phyloP scores from a whole-genome alignment of 2,113 vertebrate species.

The Chaenocephalus aceratus region DNA sequence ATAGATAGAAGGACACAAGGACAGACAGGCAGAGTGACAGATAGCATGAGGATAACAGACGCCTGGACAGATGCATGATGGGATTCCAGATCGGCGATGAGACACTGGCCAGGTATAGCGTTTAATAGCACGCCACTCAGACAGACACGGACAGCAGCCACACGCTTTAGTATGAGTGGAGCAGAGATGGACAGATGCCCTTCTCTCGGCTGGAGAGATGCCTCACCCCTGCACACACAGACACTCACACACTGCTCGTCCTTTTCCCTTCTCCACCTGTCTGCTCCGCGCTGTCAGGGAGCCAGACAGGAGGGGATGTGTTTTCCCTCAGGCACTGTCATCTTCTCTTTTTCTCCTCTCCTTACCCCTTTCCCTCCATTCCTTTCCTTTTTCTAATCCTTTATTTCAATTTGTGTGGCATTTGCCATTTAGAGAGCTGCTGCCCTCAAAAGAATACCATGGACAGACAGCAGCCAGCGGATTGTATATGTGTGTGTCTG shows the following conservation, averaged over 20 bases:
- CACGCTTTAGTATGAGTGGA: slow-evolving; percentile 34
- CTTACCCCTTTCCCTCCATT: slow-evolving; percentile 22
- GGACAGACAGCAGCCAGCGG: slow-evolving; percentile 49
- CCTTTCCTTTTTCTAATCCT: slow-evolving; percentile 16
- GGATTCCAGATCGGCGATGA: slow-evolving; percentile 35
- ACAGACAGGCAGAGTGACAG: slow-evolving; percentile 68
- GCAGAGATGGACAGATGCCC: slow-evolving; percentile 76
- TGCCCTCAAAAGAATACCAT: slow-evolving; percentile 54
- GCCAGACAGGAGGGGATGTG: slow-evolving; percentile 77
- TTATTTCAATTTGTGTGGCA: slow-evolving; percentile 68
- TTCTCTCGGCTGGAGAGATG: slow-evolving; percentile 64
- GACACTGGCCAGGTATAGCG: slow-evolving; percentile 56
- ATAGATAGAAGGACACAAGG: slow-evolving; percentile 30
- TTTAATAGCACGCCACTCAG: slow-evolving; percentile 52
- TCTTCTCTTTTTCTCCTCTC: slow-evolving; percentile 50
- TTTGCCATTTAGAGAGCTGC: slow-evolving; percentile 72
- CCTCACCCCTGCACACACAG: slow-evolving; percentile 27
- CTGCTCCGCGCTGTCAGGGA: slow-evolving; percentile 80
- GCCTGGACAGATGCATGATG: slow-evolving; percentile 66
- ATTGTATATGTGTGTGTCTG: slow-evolving; percentile 53
- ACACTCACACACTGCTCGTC: slow-evolving; percentile 32
- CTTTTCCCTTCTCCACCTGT: slow-evolving; percentile 69
- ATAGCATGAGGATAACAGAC: slow-evolving; percentile 68
- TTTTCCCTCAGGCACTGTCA: slow-evolving; percentile 77
- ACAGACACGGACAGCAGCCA: slow-evolving; percentile 57